These are phyloP conservation scores for Onychomys leucogaster DNA, from an alignment of 2,797 vertebrate species.

Conservation along the genomic window DNA sequence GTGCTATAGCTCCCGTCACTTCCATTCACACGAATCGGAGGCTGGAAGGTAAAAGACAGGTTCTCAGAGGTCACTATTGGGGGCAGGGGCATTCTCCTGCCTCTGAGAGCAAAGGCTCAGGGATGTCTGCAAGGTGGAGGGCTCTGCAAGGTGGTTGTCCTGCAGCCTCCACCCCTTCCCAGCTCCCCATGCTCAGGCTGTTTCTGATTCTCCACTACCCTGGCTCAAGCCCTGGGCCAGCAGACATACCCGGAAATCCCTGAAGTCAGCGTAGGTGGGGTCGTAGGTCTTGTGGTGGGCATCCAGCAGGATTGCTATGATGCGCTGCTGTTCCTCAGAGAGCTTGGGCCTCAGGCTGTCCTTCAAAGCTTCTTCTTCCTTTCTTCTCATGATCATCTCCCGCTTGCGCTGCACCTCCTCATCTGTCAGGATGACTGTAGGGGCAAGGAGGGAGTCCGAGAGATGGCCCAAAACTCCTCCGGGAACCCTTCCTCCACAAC, in stretches of 20 bases:
- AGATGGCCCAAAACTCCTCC: background rate
- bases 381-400: conserved; percentile 95
- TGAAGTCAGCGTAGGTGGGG: conserved; percentile 95
- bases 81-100: background rate
- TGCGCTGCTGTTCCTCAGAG: conserved; percentile 93
- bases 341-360: conserved; percentile 94
- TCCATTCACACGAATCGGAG: conserved; percentile 90
- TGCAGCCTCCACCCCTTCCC: background rate
- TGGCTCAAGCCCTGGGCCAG: background rate
- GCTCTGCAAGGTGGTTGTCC: too few relatives aligned
- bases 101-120: background rate
- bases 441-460: too few relatives aligned
- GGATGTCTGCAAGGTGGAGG: background rate
- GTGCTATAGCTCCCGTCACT: conserved; percentile 84
- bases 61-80: background rate
- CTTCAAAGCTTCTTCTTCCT: conserved; percentile 94
- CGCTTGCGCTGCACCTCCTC: conserved; percentile 99
- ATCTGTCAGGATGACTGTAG: conserved; percentile 96
- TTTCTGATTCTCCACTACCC: too few relatives aligned
- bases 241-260: conserved; percentile 93
- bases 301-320: conserved; percentile 93
- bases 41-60: conserved; percentile 86
- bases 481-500: background rate
- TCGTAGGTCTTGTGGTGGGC: conserved; percentile 98
- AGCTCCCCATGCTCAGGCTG: accelerated